Percentiles rank a stretch among this genome's conserved stretches.
Evolutionary conservation across 2,888 invertebrate species (phyloP).

Genomic region (Heliconius cydno): DNA sequence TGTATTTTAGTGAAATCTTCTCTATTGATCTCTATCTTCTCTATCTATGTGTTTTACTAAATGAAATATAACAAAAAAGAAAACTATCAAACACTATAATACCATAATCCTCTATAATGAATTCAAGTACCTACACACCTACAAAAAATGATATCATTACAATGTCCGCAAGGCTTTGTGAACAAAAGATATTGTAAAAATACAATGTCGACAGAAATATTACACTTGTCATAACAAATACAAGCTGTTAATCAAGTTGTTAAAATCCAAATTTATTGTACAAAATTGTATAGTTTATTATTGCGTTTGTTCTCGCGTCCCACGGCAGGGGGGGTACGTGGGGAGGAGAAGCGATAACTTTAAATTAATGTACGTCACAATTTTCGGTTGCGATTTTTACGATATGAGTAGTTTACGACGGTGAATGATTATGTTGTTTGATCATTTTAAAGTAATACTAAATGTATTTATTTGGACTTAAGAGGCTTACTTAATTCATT

Average conservation of each 20-base stretch:
- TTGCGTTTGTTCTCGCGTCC: conserved; percentile 65
- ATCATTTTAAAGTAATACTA: neutral
- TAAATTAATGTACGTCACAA: conserved; percentile 78
- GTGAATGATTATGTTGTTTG: conserved; percentile 14
- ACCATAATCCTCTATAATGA: neutral
- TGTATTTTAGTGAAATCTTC: neutral
- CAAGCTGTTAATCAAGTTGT: conserved; percentile 66
- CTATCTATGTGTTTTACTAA: neutral
- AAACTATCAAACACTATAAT: neutral
- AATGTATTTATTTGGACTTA: neutral
- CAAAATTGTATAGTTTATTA: conserved; percentile 69
- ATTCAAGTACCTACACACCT: neutral
- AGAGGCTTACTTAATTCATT: neutral
- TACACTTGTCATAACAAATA: conserved; percentile 50
- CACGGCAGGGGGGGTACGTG: conserved; percentile 51
- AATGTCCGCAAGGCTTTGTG: neutral
- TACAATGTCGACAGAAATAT: conserved; percentile 26
- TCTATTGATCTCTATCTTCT: no score
- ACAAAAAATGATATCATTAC: neutral
- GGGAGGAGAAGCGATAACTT: conserved; percentile 64
- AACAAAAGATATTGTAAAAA: conserved; percentile 26
- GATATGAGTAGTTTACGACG: conserved; percentile 55
- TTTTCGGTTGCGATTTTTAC: conserved; percentile 71
- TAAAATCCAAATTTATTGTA: conserved; percentile 66
- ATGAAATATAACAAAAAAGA: neutral